Evolutionary conservation across 2,113 vertebrate species (phyloP).

Genomic region (Romanogobio albipinnatus): DNA sequence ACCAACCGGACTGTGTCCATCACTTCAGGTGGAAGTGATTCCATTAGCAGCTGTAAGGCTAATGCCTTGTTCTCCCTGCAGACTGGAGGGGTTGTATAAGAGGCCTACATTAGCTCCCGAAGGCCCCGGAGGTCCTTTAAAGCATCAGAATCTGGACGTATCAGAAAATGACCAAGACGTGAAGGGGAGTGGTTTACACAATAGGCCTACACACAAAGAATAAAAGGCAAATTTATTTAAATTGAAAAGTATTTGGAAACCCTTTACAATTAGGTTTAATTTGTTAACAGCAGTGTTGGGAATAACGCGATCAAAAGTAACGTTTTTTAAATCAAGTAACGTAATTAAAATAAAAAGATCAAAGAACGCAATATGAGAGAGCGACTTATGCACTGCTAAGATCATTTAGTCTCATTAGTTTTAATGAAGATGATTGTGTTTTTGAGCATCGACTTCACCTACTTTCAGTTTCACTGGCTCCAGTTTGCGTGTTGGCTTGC

Average conservation of each 20-base stretch:
- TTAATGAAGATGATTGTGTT: no score
- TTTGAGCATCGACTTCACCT: no score
- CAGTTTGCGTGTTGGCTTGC: no score
- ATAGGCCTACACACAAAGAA: not conserved
- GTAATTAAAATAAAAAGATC: no score
- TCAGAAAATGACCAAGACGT: not conserved
- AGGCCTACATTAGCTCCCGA: constrained; percentile 10
- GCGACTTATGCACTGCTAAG: no score
- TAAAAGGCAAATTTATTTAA: not conserved
- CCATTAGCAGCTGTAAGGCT: constrained; percentile 55
- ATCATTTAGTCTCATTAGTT: no score
- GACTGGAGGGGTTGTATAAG: constrained; percentile 17
- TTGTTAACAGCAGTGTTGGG: no score
- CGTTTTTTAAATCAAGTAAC: no score
- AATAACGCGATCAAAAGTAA: no score
- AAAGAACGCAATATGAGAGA: no score
- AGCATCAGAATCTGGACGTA: not conserved
- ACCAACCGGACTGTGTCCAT: constrained; percentile 50
- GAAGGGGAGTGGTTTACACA: not conserved
- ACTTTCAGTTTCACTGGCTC: no score
- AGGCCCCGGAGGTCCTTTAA: constrained; percentile 5
- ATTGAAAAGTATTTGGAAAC: no score
- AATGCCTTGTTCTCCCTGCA: constrained; percentile 21
- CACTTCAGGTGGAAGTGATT: constrained; percentile 55
- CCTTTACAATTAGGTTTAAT: not conserved